Evolutionary conservation across 2,797 vertebrate genomes (phyloP), one percentile per base, ranked within the genome.

Genomic region (Hippopotamyrus pictus): DNA sequence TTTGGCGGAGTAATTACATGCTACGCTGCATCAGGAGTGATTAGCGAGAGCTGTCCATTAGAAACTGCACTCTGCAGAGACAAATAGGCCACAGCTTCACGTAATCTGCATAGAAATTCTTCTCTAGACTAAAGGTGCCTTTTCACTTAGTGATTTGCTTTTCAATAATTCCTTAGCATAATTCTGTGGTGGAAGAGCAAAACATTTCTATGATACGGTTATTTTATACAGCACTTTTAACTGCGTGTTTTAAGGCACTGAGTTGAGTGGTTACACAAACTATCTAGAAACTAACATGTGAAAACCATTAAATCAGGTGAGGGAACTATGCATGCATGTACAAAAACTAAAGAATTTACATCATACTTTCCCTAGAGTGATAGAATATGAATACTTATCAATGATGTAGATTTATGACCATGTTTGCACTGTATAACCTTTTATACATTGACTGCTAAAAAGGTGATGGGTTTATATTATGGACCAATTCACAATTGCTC

Each of bases 11-110:
- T 95, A 96, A 96, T 96, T 96, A 96, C 95, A 96, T 93, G 94
- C 93, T 92, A 93, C 94, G 94, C 94, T 96, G 95, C 95, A 94
- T 94, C 94, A 95, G 95, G 95, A 95, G 95, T 96, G 95, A 96
- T 96, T 96, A 96, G 95, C 95, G 93, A 95, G 95, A 96, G 95
- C 95, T 96, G 94, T 95, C 95, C 95, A 95, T 95, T 95, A 94
- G 59, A 95, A 95, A 95, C 93, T 95, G 93, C 95, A 94, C 93
- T 95, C 94, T 92, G 88, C 94, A 94, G 94, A 92, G 91, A 93
- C 93, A 93, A 94, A 79, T 50, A 59, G 51, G 46, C 22, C 33
- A 19, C 33, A 44, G 83, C 69, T 73, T 37, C 50, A 41, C 76
- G 2, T 79, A 89, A 41, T 82, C 53, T 9, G 46, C 41, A 54